Evolutionary conservation across 1,140 invertebrate genomes (phyloP).

Genomic region (Lasioglossum albipes): DNA sequence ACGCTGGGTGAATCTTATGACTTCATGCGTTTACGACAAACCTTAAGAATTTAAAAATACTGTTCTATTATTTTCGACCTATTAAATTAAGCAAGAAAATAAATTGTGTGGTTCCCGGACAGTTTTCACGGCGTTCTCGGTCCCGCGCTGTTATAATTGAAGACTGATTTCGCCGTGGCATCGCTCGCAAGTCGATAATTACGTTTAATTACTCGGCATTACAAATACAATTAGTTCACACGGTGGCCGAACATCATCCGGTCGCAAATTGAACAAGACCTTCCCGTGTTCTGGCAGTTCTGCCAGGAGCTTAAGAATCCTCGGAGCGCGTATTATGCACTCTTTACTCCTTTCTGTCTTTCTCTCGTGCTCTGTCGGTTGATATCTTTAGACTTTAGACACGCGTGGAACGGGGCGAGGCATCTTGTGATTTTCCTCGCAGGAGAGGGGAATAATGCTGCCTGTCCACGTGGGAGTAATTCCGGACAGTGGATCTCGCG

Average conservation of each 20-base stretch:
- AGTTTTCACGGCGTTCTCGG: not conserved
- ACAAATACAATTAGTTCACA: conserved; percentile 18
- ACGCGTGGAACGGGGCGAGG: conserved; percentile 32
- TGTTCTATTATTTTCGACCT: too few species aligned
- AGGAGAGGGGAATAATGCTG: not conserved
- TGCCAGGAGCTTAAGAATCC: not conserved
- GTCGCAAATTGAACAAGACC: not conserved
- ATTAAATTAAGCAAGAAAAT: too few species aligned
- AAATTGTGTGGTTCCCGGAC: too few species aligned
- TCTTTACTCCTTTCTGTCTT: not conserved
- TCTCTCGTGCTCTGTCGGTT: not conserved
- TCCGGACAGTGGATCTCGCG: too few species aligned
- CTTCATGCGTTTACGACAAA: too few species aligned
- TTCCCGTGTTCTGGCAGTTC: not conserved
- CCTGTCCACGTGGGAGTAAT: not conserved
- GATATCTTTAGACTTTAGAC: conserved; percentile 36
- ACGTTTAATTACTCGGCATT: conserved; percentile 13
- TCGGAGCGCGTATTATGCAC: not conserved
- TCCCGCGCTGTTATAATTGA: conserved; percentile 23
- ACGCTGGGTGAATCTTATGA: not conserved
- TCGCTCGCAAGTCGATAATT: not conserved
- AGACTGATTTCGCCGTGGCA: not conserved
- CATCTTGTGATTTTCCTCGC: conserved; percentile 37
- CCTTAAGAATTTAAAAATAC: too few species aligned
- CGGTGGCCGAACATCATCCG: not conserved